Base-by-base conservation (phyloP, 2,113 vertebrate genomes). In the Colinus virginianus region DNA sequence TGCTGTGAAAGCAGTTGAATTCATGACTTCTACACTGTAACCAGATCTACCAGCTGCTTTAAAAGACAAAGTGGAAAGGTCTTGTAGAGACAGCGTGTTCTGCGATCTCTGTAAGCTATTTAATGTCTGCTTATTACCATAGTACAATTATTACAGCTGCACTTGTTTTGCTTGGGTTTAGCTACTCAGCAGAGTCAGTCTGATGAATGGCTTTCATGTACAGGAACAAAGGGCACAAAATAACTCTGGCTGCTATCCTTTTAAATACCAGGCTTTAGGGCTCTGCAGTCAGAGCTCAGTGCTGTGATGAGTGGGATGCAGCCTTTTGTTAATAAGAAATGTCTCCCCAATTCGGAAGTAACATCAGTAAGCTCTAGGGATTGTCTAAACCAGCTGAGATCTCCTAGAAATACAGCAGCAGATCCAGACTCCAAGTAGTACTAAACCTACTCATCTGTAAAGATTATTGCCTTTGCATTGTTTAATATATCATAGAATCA, bases 141-240 rank as follows among this genome's bases (percentile, higher is more conserved):
- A 67, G 66, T 88, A 19, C 62, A 82, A 28, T 79, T 90, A 56
- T 22, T 76, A 77, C 19, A 51, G 78, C 66, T 89, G 87, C 83
- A 68, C 38, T 71, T 90, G 68, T 23, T 96, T 93, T 90, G 34
- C 76, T 90, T 82, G 84, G 51, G 71, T 91, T 96, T 87, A 85
- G 87, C 78, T 36, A 48, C 61, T 74, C 62, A 38, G 21, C 42
- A 88, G 78, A 88, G 78, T 55, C 76, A 55, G 46, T n/a, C 69
- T 95, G 81, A 89, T 91, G 74, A 97, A 46, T 49, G 43, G 42
- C 79, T 96, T 97, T 95, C 51, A 26, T 46, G 38, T 87, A 42
- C 18, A 64, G 85, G 74, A 92, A 78, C 53, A 93, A 84, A 76
- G 56, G 87, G 63, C 81, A 85, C 63, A 76, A 49, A 82, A 67